A percentile compares a stretch with the other conserved stretches of the same genome.
Evolutionary conservation across 2,888 invertebrate genomes (phyloP).

Genomic region (Cosmopolites sordidus): DNA sequence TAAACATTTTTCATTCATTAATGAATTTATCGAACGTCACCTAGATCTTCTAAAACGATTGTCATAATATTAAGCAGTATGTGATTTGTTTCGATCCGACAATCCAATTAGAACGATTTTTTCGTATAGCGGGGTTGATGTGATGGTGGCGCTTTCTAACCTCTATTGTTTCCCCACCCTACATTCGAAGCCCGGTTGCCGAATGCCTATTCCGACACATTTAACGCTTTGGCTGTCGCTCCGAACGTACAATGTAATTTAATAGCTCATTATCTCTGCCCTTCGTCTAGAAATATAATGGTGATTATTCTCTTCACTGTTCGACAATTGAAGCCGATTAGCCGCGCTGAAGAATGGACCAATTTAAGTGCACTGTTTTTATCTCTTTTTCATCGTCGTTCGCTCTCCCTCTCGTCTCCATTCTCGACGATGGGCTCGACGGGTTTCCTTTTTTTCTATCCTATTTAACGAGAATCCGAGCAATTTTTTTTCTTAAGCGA

Average conservation of each 20-base stretch:
- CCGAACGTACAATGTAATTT: conserved; percentile 37
- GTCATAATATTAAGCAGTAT: too few species aligned
- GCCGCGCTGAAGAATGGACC: conserved; percentile 17
- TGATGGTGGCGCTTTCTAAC: too few species aligned
- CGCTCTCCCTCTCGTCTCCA: not conserved
- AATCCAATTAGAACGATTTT: too few species aligned
- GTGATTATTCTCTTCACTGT: conserved; percentile 22
- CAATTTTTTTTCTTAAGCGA: too few species aligned
- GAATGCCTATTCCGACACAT: conserved; percentile 6
- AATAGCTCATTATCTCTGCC: conserved; percentile 33
- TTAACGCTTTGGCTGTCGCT: conserved; percentile 12
- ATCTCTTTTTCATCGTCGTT: conserved; percentile 16
- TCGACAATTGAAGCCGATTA: conserved; percentile 23
- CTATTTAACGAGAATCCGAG: too few species aligned
- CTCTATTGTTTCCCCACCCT: too few species aligned
- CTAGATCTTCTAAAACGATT: too few species aligned
- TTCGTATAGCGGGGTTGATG: not conserved
- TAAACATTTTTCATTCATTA: too few species aligned
- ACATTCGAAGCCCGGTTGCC: too few species aligned
- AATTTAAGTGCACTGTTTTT: conserved; percentile 19
- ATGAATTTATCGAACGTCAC: too few species aligned
- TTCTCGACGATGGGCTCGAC: not conserved
- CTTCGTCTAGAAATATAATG: conserved; percentile 22
- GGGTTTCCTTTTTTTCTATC: not conserved
- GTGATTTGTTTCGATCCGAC: too few species aligned